Evolutionary conservation across 2,113 vertebrate species (phyloP).

Genomic region (Neoarius graeffei): DNA sequence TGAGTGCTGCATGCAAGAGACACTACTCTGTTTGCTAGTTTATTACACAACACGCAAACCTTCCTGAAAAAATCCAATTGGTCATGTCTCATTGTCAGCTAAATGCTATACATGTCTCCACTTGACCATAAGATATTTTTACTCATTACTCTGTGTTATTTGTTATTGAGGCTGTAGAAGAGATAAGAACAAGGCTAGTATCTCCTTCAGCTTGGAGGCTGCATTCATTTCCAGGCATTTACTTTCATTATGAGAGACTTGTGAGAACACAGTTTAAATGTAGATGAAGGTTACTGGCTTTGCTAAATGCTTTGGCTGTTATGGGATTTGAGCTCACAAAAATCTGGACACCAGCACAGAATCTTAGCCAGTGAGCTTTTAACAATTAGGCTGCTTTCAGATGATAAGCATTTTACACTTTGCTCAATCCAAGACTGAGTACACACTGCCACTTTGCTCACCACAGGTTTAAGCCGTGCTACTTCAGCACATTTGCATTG

Average conservation of each 20-base stretch:
- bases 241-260: background rate
- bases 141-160: background rate
- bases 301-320: background rate
- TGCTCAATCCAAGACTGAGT: background rate
- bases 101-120: background rate
- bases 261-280: background rate
- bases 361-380: background rate
- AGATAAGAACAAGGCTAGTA: background rate
- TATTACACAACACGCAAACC: background rate
- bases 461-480: background rate
- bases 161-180: background rate
- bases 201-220: background rate
- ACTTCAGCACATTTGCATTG: background rate
- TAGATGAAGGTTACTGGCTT: background rate
- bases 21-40: background rate
- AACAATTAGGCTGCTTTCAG: background rate
- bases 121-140: background rate
- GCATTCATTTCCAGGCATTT: background rate
- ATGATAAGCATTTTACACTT: slow-evolving; percentile 15
- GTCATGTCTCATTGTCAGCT: background rate
- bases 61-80: background rate
- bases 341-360: background rate
- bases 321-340: background rate
- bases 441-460: background rate
- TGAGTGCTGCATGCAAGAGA: background rate